Base-by-base conservation (phyloP, 2,113 vertebrate genomes). In the Miniopterus natalensis region DNA sequence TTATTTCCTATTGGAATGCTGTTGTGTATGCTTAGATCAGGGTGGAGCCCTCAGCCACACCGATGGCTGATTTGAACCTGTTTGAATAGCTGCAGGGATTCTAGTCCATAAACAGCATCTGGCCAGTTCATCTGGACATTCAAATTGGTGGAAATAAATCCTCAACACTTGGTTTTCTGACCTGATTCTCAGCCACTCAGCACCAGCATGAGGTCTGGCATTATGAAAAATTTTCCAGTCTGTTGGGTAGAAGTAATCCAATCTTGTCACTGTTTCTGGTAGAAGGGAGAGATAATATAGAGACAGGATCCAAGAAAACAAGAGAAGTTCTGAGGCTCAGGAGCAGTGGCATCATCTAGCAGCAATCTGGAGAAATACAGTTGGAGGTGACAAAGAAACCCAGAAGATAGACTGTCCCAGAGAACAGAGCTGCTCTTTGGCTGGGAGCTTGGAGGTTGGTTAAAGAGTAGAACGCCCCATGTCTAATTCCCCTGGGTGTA, bases 111-210 rank as follows among this genome's bases (percentile, higher is more conserved):
- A 95, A 86, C 61, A 95, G 85, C 78, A 97, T 92, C 78, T 65
- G 51, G 73, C 23, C 91, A 66, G 55, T 68, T 95, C 85, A 65
- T 95, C 66, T 94, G 90, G n/a, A 84, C 51, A 66, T 92, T 96
- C 95, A 95, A 96, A 90, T 94, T 92, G 93, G 59, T 78, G 87
- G 95, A 96, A 96, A 95, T 65, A 95, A 97, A 96, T 94, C 71
- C 73, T 96, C 51, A 59, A 40, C 90, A 90, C 51, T 96, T 94
- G 90, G 92, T 96, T 91, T 96, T 96, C 92, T 95, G 80, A 96
- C 94, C 92, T 90, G 96, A 42, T 95, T 96, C 90, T 92, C 66
- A 95, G 96, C 55, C 49, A 95, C 78, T 95, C 84, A 74, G 81
- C 0, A 8, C 61, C 88, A 97, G 90, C 71, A 36, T 65, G 45